These are phyloP conservation scores for Drosophila differens DNA, from an alignment of 2,888 invertebrate genomes.

Conservation along the genomic window DNA sequence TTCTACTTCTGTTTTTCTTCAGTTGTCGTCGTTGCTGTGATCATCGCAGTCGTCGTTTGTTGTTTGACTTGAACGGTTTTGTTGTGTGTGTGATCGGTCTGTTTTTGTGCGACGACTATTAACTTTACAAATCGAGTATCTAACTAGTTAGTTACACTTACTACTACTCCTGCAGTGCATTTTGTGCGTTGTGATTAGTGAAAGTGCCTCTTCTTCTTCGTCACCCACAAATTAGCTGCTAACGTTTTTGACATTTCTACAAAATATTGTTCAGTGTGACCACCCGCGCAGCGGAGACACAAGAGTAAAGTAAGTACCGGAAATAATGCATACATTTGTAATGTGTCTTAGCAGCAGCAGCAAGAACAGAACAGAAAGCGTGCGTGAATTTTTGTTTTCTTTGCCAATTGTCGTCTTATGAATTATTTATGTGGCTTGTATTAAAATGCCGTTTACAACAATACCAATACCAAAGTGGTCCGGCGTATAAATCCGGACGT, in stretches of 20 bases:
- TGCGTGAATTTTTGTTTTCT: conserved; percentile 29
- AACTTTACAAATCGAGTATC: conserved; percentile 31
- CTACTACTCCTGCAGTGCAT: conserved; percentile 27
- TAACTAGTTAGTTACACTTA: background rate
- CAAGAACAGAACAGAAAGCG: conserved; percentile 22
- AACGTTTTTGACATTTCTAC: conserved; percentile 8
- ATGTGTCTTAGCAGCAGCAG: background rate
- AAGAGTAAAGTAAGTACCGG: conserved; percentile 69
- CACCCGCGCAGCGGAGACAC: conserved; percentile 55
- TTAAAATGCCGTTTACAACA: conserved; percentile 68
- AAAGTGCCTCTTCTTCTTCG: conserved; percentile 28
- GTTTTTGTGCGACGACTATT: conserved; percentile 25
- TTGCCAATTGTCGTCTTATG: conserved; percentile 57
- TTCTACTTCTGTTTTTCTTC: conserved; percentile 34
- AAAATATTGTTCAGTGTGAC: conserved; percentile 19
- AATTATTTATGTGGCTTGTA: conserved; percentile 62
- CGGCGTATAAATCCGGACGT: conserved; percentile 29
- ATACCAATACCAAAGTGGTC: conserved; percentile 56
- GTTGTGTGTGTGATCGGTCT: conserved; percentile 26
- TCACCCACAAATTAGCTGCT: conserved; percentile 13
- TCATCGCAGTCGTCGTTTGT: conserved; percentile 73
- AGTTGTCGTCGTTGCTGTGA: conserved; percentile 47
- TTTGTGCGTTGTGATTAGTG: conserved; percentile 31
- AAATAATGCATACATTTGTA: conserved; percentile 41
- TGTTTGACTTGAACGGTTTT: conserved; percentile 76